Evolutionary conservation across 2,888 invertebrate genomes (phyloP).

Genomic region (Oscheius onirici): DNA sequence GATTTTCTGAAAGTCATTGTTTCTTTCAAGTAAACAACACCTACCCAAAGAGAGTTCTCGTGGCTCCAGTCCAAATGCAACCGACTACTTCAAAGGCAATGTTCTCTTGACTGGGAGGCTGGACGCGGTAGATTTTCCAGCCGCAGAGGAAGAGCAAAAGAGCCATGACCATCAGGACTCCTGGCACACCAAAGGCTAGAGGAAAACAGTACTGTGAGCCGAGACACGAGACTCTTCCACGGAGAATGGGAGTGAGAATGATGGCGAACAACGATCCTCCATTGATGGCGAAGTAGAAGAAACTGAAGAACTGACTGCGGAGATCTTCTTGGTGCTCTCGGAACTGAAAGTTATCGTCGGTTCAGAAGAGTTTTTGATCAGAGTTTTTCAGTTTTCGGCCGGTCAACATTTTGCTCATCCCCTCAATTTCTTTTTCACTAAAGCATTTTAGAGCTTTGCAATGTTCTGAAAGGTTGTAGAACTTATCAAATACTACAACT

Average conservation of each 20-base stretch:
- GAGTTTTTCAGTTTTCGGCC: too few relatives aligned
- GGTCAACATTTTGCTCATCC: too few relatives aligned
- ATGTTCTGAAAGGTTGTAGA: too few relatives aligned
- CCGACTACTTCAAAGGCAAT: conserved; percentile 48
- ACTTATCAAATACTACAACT: too few relatives aligned
- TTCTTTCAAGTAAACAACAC: conserved; percentile 20
- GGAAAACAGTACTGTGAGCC: conserved; percentile 70
- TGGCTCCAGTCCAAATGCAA: conserved; percentile 35
- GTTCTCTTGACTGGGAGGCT: conserved; percentile 59
- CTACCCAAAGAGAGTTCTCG: conserved; percentile 6
- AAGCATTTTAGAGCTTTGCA: too few relatives aligned
- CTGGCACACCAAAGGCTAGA: conserved; percentile 70
- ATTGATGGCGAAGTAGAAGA: conserved; percentile 94
- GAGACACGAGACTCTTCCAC: conserved; percentile 67
- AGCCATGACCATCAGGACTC: conserved; percentile 68
- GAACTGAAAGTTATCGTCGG: conserved; percentile 60
- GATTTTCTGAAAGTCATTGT: conserved; percentile 35
- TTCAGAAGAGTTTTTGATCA: too few relatives aligned
- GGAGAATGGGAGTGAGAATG: conserved; percentile 67
- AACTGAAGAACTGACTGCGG: conserved; percentile 86
- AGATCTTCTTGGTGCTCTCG: conserved; percentile 78
- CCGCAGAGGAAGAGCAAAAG: conserved; percentile 67
- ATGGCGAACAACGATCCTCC: conserved; percentile 76
- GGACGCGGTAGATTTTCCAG: conserved; percentile 60
- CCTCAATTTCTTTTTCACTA: too few relatives aligned